Evolutionary conservation across 2,888 invertebrate species (phyloP), one percentile per base, ranked within the genome.

Genomic region (Rotaria magnacalcarata): DNA sequence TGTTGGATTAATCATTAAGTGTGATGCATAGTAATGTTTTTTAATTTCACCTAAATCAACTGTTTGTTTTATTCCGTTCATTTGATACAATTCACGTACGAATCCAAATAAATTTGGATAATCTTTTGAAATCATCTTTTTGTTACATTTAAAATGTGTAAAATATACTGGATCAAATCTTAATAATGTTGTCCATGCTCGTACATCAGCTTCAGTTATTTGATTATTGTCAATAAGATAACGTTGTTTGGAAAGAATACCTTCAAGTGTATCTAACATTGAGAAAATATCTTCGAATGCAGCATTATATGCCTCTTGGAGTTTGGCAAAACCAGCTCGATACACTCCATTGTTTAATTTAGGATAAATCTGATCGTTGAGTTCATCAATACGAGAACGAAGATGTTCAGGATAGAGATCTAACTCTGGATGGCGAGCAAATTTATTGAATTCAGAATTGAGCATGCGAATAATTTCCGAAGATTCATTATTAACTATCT

Each of bases 271-370:
- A n/a, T 80, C 80, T 47, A 80, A 80, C 47, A 80, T 80, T 8
- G 43, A 47, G 14, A 80, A 80, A 47, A 80, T 34, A 80, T 80
- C 80, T 47, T 80, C 47, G 8, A 4, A 80, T 24, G 80, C 80
- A 80, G 2, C 10, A 47, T 80, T 11, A 16, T 80, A 80, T n/a
- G 80, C 60, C 50, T 67, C 85, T 74, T 90, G 90, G 7, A 88
- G 87, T 27, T 85, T 88, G 0, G 90, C 90, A 88, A 90, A 90
- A 0, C 90, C 90, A 85, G 89, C 86, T 85, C 88, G 88, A 87
- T 90, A 90, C 0, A 90, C 90, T n/a, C 90, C 90, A 88, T 90
- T 89, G 88, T 90, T 90, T 58, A 90, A 89, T 88, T 88, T 90
- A 89, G 89, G 88, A 85, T 90, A 90, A 50, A 90, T 89, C 89